Percentiles rank a stretch among this genome's conserved stretches.
These are phyloP conservation scores for Neodiprion fabricii DNA, from an alignment of 1,140 invertebrate species.

Conservation along the genomic window DNA sequence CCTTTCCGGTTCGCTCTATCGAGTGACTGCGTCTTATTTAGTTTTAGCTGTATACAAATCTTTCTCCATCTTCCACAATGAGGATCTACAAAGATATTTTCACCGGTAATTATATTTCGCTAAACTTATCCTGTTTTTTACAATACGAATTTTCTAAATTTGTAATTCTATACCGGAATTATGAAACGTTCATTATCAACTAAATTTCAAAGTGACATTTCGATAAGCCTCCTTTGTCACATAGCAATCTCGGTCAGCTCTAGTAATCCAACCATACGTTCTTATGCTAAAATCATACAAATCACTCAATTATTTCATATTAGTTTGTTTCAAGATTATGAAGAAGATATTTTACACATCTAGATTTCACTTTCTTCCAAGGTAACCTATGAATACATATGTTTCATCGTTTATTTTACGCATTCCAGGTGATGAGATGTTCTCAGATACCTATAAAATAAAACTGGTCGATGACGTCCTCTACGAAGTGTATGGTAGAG, in stretches of 20 bases:
- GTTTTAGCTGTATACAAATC: constrained; percentile 70
- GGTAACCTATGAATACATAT: constrained; percentile 29
- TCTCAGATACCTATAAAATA: constrained; percentile 96
- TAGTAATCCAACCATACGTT: no score
- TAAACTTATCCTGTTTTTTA: no score
- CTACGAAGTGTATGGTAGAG: constrained; percentile 93
- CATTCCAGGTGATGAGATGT: constrained; percentile 92
- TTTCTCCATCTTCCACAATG: constrained; percentile 82
- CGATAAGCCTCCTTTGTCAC: no score
- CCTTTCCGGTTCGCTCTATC: constrained; percentile 68
- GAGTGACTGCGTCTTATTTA: constrained; percentile 67
- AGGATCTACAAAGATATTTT: constrained; percentile 95
- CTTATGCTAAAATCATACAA: background rate
- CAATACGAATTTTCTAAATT: background rate
- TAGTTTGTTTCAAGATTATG: background rate
- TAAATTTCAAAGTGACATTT: no score
- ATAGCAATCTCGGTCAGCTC: no score
- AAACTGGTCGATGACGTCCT: constrained; percentile 92
- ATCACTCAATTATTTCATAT: background rate
- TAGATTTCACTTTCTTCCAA: constrained; percentile 1
- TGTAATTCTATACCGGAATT: background rate
- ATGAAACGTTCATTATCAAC: no score
- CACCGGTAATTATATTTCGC: constrained; percentile 71
- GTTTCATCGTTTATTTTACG: constrained; percentile 27
- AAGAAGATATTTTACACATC: background rate